Base-by-base conservation (phyloP, 2,113 vertebrate species). In the Thalassoma bifasciatum region DNA sequence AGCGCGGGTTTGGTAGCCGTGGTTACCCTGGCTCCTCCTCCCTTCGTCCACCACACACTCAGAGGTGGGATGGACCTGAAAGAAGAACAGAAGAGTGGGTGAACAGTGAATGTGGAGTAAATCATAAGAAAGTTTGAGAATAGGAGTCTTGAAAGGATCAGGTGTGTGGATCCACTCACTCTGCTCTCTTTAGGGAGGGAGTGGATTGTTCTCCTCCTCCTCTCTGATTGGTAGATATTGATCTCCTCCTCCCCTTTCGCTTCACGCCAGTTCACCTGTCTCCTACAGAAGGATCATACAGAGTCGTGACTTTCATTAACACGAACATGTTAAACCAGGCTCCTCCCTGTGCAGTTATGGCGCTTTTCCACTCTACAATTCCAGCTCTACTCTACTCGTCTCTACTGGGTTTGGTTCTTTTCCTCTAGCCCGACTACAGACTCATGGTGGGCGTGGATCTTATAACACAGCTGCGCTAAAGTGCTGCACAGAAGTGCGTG, bases 241-340 rank as follows among this genome's bases (percentile, higher is more conserved):
- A 97, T 90, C 94, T 99, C 98, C 86, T 99, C 98, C 78, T 98
- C 96, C 80, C 98, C 98, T 90, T 97, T 98, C 54, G 97, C 97
- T 77, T 97, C 95, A 84, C 98, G 95, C 96, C 97, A 99, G 89
- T 93, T 95, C 77, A 99, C 95, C 81, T 98, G 98, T 84, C 95
- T 95, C 94, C 98, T 99, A 80, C 66, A 81, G 87, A 64, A 77
- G 17, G 42, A 6, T 72, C 17, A 47, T 10, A 66, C 8, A 37
- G 16, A 49, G 11, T 17, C 24, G 11, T 14, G 42, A n/a, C 52
- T 14, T 54, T 0, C 12, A 54, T 30, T 34, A 36, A 58, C 12
- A 52, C 19, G 1, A 56, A 14, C 30, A 10, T 10, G 16, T 8
- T 22, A 53, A 38, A 36, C 4, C 62, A 16, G 1, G 5, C 8